Evolutionary conservation across 2,113 vertebrate genomes (phyloP), one percentile per base, ranked within the genome.

Genomic region (Muntiacus muntjak): DNA sequence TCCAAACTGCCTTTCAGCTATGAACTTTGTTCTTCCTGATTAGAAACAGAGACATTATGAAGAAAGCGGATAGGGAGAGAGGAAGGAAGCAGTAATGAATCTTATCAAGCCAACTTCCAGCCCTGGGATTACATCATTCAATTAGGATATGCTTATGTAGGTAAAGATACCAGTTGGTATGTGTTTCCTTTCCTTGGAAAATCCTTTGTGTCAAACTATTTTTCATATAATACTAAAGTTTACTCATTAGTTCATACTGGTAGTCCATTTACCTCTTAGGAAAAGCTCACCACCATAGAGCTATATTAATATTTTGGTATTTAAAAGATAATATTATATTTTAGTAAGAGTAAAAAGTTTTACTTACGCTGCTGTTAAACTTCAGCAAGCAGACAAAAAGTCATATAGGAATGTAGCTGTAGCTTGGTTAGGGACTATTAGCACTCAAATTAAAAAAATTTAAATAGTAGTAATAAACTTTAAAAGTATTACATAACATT

Each of bases 11-110:
- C 67, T 58, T 89, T 86, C 83, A 96, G 15, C 40, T 57, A 13
- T 82, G 26, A 89, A 85, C 25, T 97, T 71, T 33, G 89, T 88
- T 87, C 57, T 85, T 91, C 83, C 17, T 76, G 28, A 89, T 92
- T 89, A 89, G 79, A 87, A 89, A 86, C 92, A 95, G 84, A 93
- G 55, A 64, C 28, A 43, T 50, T 55, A 40, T 62, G 26, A 60
- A 28, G 7, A 67, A 87, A 25, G 33, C 7, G 2, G 16, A 30
- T 30, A 17, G 36, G 28, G 57, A 95, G 28, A 92, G 23, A 71
- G 52, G 60, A 93, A 95, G 74, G 36, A 93, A 95, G 86, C 11
- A 67, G 74, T 92, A 74, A 82, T 81, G 55, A 88, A 89, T 85
- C 19, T 95, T 81, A 81, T 47, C n/a, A 47, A 91, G n/a, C n/a